These are phyloP conservation scores for Phaedon cochleariae DNA, from an alignment of 2,888 invertebrate genomes.

Conservation along the genomic window DNA sequence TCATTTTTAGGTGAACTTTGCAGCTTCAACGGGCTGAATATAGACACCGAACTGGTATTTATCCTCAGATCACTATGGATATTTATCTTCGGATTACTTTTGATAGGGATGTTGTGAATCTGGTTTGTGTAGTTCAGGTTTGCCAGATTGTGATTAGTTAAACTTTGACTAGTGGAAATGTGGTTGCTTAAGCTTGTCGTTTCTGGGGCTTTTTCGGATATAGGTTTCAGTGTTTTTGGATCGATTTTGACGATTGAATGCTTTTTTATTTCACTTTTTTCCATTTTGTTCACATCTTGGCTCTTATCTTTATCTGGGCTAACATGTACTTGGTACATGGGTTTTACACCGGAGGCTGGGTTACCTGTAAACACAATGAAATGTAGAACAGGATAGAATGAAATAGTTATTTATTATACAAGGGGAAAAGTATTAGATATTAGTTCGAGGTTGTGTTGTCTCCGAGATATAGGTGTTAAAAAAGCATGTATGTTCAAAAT, in stretches of 20 bases:
- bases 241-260: constrained; percentile 66
- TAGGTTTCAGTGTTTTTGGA: constrained; percentile 68
- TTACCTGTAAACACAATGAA: constrained; percentile 59
- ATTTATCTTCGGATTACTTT: constrained; percentile 13
- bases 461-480: too few species aligned
- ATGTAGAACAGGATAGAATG: too few species aligned
- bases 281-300: constrained; percentile 36
- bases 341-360: constrained; percentile 69
- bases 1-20: constrained; percentile 57
- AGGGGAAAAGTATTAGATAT: too few species aligned
- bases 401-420: too few species aligned
- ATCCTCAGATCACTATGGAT: constrained; percentile 56
- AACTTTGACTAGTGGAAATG: constrained; percentile 22
- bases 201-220: constrained; percentile 60
- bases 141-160: constrained; percentile 20
- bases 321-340: constrained; percentile 65
- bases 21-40: constrained; percentile 60
- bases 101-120: constrained; percentile 15
- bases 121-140: constrained; percentile 22
- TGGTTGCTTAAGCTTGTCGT: constrained; percentile 54
- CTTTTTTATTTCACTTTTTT: constrained; percentile 58
- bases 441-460: too few species aligned
- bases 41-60: constrained; percentile 61
- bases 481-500: too few species aligned
- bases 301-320: constrained; percentile 59